These are phyloP conservation scores for Drosophila trapezifrons DNA, from an alignment of 1,140 invertebrate species.

Conservation along the genomic window DNA sequence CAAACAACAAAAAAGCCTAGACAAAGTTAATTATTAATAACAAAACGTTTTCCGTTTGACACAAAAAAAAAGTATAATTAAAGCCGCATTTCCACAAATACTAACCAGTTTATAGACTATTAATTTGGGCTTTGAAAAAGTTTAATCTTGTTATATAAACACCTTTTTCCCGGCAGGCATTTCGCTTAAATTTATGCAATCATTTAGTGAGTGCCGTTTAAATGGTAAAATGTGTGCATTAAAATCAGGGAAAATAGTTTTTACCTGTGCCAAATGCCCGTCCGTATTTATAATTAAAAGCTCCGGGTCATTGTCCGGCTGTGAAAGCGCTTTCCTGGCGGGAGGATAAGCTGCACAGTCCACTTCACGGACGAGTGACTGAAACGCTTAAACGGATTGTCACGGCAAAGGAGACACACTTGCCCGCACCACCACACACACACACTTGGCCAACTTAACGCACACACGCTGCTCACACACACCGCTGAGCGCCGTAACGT, in stretches of 20 bases:
- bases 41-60: conserved; percentile 1
- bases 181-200: conserved; percentile 26
- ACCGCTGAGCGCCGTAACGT: conserved; percentile 57
- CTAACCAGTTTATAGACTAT: conserved; percentile 31
- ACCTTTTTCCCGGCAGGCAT: neutral
- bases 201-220: neutral
- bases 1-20: conserved; percentile 9
- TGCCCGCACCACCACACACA: conserved; percentile 20
- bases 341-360: conserved; percentile 37
- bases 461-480: conserved; percentile 10
- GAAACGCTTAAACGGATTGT: conserved; percentile 62
- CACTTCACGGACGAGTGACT: conserved; percentile 49
- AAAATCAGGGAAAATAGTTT: conserved; percentile 7
- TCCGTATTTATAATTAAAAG: conserved; percentile 38
- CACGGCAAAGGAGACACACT: conserved; percentile 48
- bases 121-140: conserved; percentile 28
- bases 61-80: conserved; percentile 25
- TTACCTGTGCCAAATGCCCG: conserved; percentile 12
- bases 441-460: conserved; percentile 33
- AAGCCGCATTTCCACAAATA: conserved; percentile 10
- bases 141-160: conserved; percentile 44
- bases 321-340: conserved; percentile 19
- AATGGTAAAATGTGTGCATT: conserved; percentile 16
- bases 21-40: conserved; percentile 41
- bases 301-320: conserved; percentile 45